Conservation (phyloP, 2,888 invertebrate species). For the Drosophila longiperda region DNA sequence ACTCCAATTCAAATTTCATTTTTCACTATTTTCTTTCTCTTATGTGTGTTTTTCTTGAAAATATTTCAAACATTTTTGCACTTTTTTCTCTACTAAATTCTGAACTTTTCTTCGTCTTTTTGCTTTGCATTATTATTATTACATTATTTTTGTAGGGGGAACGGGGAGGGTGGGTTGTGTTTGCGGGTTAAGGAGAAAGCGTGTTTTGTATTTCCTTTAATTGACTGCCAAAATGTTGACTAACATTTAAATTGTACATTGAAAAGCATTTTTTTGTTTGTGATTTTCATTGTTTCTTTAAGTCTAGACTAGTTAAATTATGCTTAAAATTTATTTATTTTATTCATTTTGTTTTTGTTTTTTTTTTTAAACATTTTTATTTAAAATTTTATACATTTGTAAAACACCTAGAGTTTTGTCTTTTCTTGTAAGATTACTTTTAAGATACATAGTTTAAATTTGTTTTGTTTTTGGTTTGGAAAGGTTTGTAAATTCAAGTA, state of each 20-base stretch:
- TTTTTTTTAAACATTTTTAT: conserved; percentile 17
- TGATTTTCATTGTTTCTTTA: conserved; percentile 11
- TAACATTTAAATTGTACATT: conserved; percentile 60
- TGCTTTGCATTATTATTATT: conserved; percentile 13
- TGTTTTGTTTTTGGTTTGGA: conserved; percentile 46
- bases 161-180: conserved; percentile 8
- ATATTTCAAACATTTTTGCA: conserved; percentile 30
- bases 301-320: conserved; percentile 59
- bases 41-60: not conserved
- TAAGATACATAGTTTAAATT: conserved; percentile 39
- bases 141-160: not conserved
- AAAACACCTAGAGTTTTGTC: conserved; percentile 69
- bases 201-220: conserved; percentile 49
- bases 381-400: conserved; percentile 61
- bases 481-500: conserved; percentile 75
- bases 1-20: conserved; percentile 3
- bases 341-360: conserved; percentile 3
- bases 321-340: conserved; percentile 52
- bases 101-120: conserved; percentile 1
- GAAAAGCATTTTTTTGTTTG: conserved; percentile 38
- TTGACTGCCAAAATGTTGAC: conserved; percentile 72
- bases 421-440: conserved; percentile 40
- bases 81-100: conserved; percentile 13
- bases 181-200: conserved; percentile 29
- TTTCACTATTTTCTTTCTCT: not conserved